Conservation (phyloP, 92 coral and sea anemone species). For the Actinernus sp. region DNA sequence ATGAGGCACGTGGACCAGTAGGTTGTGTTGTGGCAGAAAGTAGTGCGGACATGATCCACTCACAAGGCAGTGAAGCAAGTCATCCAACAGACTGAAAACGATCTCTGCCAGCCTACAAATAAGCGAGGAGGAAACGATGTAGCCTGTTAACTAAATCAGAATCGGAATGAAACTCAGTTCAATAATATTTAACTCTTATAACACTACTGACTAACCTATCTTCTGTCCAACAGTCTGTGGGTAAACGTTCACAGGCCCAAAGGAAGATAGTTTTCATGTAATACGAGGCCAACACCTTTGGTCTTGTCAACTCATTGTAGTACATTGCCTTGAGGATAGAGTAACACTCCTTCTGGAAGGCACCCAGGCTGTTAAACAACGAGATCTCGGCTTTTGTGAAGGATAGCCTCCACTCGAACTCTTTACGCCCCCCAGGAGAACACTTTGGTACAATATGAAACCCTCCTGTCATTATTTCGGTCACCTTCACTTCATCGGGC, state of each 20-base stretch:
- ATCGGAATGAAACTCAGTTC: too few species aligned
- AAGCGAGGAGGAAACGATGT: too few species aligned
- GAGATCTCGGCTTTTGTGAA: conserved; percentile 25
- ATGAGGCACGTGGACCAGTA: conserved; percentile 18
- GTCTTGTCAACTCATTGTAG: not conserved
- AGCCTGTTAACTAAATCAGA: too few species aligned
- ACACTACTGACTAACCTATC: not conserved
- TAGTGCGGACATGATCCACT: conserved; percentile 7
- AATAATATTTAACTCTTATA: too few species aligned
- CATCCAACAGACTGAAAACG: not conserved
- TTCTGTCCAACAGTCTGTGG: not conserved
- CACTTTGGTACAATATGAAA: conserved; percentile 26
- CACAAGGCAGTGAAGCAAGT: not conserved
- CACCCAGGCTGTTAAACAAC: conserved; percentile 25
- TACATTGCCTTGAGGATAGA: not conserved
- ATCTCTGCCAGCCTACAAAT: not conserved
- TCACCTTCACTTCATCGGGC: conserved; percentile 9
- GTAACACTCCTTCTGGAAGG: not conserved
- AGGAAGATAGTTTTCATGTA: not conserved
- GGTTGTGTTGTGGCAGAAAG: conserved; percentile 21
- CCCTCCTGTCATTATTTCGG: conserved; percentile 4
- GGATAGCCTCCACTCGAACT: conserved; percentile 36
- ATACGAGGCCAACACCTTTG: not conserved
- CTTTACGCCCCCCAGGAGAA: conserved; percentile 11
- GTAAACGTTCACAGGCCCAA: not conserved